Percentiles rank a stretch among this genome's conserved stretches.
These are phyloP conservation scores for Popillia japonica DNA, from an alignment of 1,140 invertebrate genomes.

Conservation along the genomic window DNA sequence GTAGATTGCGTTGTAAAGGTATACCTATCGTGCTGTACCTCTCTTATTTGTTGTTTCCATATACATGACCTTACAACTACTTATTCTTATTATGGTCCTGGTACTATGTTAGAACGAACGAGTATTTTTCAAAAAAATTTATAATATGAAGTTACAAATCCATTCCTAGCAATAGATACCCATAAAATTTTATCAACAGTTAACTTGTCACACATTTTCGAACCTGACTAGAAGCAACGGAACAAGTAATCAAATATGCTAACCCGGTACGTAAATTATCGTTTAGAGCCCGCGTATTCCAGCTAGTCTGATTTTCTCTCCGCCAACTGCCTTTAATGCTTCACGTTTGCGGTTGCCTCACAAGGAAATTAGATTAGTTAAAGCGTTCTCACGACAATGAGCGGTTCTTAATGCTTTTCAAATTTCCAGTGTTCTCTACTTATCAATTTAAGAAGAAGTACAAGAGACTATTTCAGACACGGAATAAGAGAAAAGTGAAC, in stretches of 20 bases:
- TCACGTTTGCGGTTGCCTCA: background rate
- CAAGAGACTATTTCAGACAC: background rate
- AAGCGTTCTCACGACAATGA: background rate
- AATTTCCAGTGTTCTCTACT: background rate
- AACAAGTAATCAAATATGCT: background rate
- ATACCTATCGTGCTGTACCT: too few relatives aligned
- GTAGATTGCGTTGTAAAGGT: too few relatives aligned
- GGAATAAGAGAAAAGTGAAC: too few relatives aligned
- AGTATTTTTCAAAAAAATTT: too few relatives aligned
- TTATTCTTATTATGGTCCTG: too few relatives aligned
- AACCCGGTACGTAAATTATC: background rate
- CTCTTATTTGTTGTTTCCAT: too few relatives aligned
- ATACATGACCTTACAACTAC: too few relatives aligned
- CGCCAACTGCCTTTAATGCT: background rate
- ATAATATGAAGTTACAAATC: too few relatives aligned
- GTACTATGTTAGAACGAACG: too few relatives aligned
- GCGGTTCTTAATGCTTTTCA: background rate
- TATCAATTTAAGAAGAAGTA: background rate
- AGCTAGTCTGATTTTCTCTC: background rate
- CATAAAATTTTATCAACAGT: too few relatives aligned
- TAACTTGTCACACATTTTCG: background rate
- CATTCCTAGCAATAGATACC: too few relatives aligned
- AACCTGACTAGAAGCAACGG: background rate
- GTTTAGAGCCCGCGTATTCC: background rate
- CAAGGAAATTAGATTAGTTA: conserved; percentile 4